Evolutionary conservation across 2,888 invertebrate species (phyloP), one percentile per base, ranked within the genome.

Genomic region (Sminthurinus aureus): DNA sequence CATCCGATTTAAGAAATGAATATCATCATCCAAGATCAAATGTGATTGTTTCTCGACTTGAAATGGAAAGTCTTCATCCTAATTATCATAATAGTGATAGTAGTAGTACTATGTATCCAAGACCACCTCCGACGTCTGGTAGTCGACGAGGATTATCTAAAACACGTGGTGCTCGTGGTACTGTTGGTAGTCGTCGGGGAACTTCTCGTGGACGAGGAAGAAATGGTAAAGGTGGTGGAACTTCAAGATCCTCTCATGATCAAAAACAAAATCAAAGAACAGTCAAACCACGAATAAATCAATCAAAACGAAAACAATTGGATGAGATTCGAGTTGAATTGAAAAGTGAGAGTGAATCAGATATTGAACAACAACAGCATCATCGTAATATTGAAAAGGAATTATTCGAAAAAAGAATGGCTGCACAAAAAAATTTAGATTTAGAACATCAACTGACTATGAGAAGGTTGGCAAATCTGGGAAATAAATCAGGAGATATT

Each of bases 301-400:
- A 75, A 8, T 52, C 66, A 3, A 83, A 83, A 50, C 38, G 83
- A 15, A 83, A 83, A 58, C 83, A 83, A 18, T 71, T 83, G 51
- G 83, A 83, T 50, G 83, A 78, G 38, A 71, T 74, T n/a, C 79
- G 83, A 12, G 83, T 83, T 3, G 83, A 83, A 73, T 52, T 83
- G 1, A 71, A 73, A 52, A 73, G 73, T 20, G 83, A 83, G 26
- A 69, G 73, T n/a, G 83, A 83, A 20, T 78, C 78, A 71, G 83
- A 83, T 66, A 83, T 69, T 13, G 82, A 82, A 22, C 69, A 18
- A 18, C 66, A 75, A 50, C n/a, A 75, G 24, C 13, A 26, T 11
- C 24, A 22, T 24, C 38, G 38, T 38, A 1, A 38, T 38, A 38
- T 38, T 38, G 38, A 38, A 38, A 38, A 38, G 38, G 38, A 38